A percentile compares a stretch with the other conserved stretches of the same genome.
phyloP scores from a whole-genome alignment of 2,113 vertebrate genomes.

The Athene cunicularia region DNA sequence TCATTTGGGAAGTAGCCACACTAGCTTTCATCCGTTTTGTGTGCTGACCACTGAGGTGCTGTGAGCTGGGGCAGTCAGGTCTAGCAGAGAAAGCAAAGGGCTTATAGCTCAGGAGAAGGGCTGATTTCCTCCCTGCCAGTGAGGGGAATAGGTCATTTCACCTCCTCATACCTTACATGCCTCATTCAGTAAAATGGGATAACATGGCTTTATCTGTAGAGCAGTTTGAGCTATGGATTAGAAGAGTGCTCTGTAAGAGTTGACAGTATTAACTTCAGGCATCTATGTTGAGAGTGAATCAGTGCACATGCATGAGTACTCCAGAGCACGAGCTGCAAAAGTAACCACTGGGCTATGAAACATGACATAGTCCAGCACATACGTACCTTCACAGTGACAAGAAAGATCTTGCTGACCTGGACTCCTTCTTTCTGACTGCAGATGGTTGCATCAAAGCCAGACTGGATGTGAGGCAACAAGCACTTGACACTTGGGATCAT shows the following conservation, averaged over 20 bases:
- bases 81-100: neutral
- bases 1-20: neutral
- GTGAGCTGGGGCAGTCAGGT: neutral
- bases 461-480: neutral
- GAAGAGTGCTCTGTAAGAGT: neutral
- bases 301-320: neutral
- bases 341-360: neutral
- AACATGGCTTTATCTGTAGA: neutral
- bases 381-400: neutral
- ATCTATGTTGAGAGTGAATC: neutral
- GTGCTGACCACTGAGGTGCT: rapidly evolving
- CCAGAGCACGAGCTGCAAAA: neutral
- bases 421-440: neutral
- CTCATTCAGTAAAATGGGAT: neutral
- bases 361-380: rapidly evolving
- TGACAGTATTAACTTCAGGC: neutral
- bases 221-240: neutral
- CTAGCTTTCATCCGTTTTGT: neutral
- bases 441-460: neutral
- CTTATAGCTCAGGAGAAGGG: neutral
- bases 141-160: neutral
- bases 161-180: neutral
- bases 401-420: neutral
- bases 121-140: neutral
- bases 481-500: neutral